These are phyloP conservation scores for Apantesis nais DNA, from an alignment of 2,888 invertebrate genomes.

Conservation along the genomic window DNA sequence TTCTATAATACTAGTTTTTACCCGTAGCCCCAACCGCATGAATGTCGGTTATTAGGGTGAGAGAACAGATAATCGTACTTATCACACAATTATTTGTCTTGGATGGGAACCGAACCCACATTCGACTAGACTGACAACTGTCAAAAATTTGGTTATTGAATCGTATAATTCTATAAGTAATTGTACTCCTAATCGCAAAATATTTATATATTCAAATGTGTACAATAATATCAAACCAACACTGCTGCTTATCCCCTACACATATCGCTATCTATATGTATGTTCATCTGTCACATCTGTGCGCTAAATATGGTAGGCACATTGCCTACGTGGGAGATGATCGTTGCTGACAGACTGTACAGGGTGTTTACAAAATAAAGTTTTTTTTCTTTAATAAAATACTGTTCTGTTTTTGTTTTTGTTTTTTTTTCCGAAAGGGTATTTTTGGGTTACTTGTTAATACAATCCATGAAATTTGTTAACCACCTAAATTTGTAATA, in stretches of 20 bases:
- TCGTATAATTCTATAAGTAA: neutral
- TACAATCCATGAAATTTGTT: no score
- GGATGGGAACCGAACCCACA: no score
- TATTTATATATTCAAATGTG: neutral
- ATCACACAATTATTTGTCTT: no score
- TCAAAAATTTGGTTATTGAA: neutral
- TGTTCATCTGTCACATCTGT: slow-evolving; percentile 53
- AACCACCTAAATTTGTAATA: no score
- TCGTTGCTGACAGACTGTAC: slow-evolving; percentile 23
- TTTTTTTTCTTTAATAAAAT: neutral
- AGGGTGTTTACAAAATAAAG: slow-evolving; percentile 14
- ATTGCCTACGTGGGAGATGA: slow-evolving; percentile 67
- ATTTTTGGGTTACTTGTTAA: no score
- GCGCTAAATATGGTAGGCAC: slow-evolving; percentile 64
- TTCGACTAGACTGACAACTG: no score
- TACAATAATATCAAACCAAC: slow-evolving; percentile 5
- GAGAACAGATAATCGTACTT: no score
- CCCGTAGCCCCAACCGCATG: no score
- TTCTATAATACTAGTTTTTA: no score
- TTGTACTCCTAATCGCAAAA: neutral
- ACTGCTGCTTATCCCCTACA: slow-evolving; percentile 9
- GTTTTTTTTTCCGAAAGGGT: neutral
- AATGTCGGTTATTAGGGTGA: no score
- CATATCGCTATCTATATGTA: slow-evolving; percentile 10
- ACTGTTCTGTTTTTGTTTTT: neutral